Conservation (phyloP, 2,797 vertebrate genomes). For the Coreius guichenoti region DNA sequence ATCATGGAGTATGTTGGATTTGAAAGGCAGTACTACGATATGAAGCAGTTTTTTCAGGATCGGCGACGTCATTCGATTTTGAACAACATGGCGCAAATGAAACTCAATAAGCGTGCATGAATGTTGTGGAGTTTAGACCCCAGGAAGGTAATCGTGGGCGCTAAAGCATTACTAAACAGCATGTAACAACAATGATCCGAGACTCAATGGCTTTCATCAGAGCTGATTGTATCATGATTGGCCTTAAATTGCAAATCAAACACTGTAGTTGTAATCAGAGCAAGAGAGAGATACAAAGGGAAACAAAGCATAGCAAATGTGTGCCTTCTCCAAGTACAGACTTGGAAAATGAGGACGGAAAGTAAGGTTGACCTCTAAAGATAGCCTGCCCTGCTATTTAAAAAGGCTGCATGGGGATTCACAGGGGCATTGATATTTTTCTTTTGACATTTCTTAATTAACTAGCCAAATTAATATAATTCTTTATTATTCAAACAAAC, state of each 20-base stretch:
- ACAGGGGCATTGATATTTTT: constrained; percentile 33
- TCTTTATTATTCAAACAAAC: constrained; percentile 61
- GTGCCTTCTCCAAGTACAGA: constrained; percentile 42
- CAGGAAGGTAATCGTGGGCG: constrained; percentile 52
- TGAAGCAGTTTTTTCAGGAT: constrained; percentile 18
- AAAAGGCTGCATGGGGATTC: constrained; percentile 28
- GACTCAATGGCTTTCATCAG: constrained; percentile 58
- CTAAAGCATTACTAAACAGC: constrained; percentile 59
- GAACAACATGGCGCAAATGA: constrained; percentile 9
- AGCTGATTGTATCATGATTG: constrained; percentile 63
- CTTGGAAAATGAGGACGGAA: constrained; percentile 44
- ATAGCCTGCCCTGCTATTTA: constrained; percentile 33
- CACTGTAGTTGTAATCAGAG: constrained; percentile 58
- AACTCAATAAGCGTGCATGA: constrained; percentile 39
- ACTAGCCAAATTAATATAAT: constrained; percentile 59
- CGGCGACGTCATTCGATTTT: constrained; percentile 37
- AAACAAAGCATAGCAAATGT: constrained; percentile 47
- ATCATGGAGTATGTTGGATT: constrained; percentile 15
- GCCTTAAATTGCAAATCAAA: constrained; percentile 65
- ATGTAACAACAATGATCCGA: constrained; percentile 58
- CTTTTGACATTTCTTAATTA: constrained; percentile 63
- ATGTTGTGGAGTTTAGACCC: constrained; percentile 51
- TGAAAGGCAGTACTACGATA: constrained; percentile 29
- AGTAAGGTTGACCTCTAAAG: constrained; percentile 34
- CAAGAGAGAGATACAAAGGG: constrained; percentile 28